Percentiles rank a stretch among this genome's conserved stretches.
Evolutionary conservation across 2,113 vertebrate genomes (phyloP).

Genomic region (Plestiodon gilberti): DNA sequence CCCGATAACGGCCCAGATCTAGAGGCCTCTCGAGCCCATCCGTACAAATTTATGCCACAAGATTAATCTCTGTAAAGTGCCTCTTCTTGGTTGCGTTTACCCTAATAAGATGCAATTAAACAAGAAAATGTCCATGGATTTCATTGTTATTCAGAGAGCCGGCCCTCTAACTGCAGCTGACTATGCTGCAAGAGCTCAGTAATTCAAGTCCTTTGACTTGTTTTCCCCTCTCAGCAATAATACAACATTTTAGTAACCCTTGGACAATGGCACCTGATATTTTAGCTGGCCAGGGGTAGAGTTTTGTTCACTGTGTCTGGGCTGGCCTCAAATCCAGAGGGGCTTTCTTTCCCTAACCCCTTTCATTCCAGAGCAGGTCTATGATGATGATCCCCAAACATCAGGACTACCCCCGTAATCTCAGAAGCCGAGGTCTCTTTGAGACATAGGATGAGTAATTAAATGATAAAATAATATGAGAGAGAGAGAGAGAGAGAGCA

Average conservation of each 20-base stretch:
- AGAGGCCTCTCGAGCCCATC: no score
- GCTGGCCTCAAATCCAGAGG: neutral
- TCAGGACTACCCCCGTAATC: slow-evolving; percentile 28
- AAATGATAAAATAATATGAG: slow-evolving; percentile 6
- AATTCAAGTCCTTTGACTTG: neutral
- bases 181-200: neutral
- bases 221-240: neutral
- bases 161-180: neutral
- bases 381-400: slow-evolving; percentile 6
- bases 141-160: neutral
- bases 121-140: neutral
- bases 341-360: neutral
- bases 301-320: neutral
- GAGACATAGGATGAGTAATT: slow-evolving; percentile 37
- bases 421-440: slow-evolving; percentile 16
- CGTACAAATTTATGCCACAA: no score
- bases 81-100: no score
- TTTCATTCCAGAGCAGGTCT: neutral
- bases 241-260: neutral
- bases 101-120: no score
- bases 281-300: neutral
- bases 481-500: neutral
- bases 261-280: neutral
- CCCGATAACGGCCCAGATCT: neutral
- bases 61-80: no score